phyloP scores from a whole-genome alignment of 35 echinoderm and acorn worm species.

The Lytechinus pictus region DNA sequence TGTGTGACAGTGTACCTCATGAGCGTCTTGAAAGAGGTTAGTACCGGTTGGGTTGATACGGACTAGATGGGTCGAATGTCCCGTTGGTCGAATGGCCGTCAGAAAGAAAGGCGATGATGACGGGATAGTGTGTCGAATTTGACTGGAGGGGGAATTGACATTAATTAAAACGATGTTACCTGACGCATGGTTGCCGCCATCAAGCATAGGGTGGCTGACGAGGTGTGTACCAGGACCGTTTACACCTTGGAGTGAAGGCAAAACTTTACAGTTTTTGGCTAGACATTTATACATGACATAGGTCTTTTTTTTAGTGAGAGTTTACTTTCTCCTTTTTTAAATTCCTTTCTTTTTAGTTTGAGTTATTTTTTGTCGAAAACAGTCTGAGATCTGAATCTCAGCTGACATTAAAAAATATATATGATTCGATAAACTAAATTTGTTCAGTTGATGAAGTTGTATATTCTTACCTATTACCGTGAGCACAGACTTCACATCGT shows the following conservation, averaged over 20 bases:
- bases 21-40: neutral
- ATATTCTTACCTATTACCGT: no score
- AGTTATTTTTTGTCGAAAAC: no score
- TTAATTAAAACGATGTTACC: slow-evolving; percentile 46
- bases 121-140: neutral
- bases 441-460: no score
- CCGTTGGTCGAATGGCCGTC: neutral
- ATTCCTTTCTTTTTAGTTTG: no score
- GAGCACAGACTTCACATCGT: no score
- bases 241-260: neutral
- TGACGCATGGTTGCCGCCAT: slow-evolving; percentile 15
- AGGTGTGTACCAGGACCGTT: neutral
- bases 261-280: no score
- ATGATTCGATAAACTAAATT: no score
- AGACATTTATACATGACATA: no score
- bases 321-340: no score
- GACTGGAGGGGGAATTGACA: slow-evolving; percentile 35
- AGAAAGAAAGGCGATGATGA: neutral
- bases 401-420: no score
- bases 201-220: neutral
- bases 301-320: no score
- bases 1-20: neutral
- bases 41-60: neutral
- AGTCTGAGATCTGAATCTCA: no score
- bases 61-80: neutral